phyloP scores from a whole-genome alignment of 2,113 vertebrate species.

The Sceloporus undulatus region DNA sequence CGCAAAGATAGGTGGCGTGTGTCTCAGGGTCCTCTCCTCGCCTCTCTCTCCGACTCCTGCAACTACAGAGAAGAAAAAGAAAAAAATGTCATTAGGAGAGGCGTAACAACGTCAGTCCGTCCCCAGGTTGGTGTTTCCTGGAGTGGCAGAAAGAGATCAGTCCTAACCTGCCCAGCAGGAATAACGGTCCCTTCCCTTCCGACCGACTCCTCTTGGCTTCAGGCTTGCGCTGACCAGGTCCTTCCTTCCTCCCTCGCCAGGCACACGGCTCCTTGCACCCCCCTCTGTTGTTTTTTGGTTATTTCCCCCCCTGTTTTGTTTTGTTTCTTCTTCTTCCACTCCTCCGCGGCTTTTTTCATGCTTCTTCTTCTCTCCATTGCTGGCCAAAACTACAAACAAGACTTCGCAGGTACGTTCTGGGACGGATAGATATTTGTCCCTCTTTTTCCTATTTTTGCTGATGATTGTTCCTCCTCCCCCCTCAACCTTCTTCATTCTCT shows the following conservation, averaged over 20 bases:
- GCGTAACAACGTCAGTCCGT: slow-evolving; percentile 99
- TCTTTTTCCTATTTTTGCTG: slow-evolving; percentile 54
- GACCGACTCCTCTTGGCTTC: slow-evolving; percentile 86
- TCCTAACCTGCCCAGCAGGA: slow-evolving; percentile 99
- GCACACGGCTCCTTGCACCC: slow-evolving; percentile 75
- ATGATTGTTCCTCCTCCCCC: slow-evolving; percentile 14
- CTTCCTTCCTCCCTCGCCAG: slow-evolving; percentile 85
- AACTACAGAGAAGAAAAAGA: slow-evolving; percentile 92
- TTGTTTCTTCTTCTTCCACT: slow-evolving; percentile 65
- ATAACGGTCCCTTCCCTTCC: slow-evolving; percentile 96
- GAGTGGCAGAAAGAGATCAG: slow-evolving; percentile 99
- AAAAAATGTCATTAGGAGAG: slow-evolving; percentile 99
- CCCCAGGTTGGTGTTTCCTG: slow-evolving; percentile 99
- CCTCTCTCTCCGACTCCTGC: slow-evolving; percentile 81
- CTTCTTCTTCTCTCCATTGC: slow-evolving; percentile 86
- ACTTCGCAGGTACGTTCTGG: slow-evolving; percentile 89
- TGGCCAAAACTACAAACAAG: slow-evolving; percentile 87
- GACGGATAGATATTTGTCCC: slow-evolving; percentile 54
- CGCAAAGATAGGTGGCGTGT: slow-evolving; percentile 99
- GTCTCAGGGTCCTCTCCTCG: slow-evolving; percentile 93
- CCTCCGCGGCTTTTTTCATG: slow-evolving; percentile 89
- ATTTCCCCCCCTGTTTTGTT: background rate
- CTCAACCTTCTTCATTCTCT: slow-evolving; percentile 38
- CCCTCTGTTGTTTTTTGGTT: slow-evolving; percentile 68
- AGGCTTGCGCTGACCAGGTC: slow-evolving; percentile 68